A percentile compares a stretch with the other conserved stretches of the same genome.
phyloP scores from a whole-genome alignment of 1,140 invertebrate species.

The Brachystomella parvula region DNA sequence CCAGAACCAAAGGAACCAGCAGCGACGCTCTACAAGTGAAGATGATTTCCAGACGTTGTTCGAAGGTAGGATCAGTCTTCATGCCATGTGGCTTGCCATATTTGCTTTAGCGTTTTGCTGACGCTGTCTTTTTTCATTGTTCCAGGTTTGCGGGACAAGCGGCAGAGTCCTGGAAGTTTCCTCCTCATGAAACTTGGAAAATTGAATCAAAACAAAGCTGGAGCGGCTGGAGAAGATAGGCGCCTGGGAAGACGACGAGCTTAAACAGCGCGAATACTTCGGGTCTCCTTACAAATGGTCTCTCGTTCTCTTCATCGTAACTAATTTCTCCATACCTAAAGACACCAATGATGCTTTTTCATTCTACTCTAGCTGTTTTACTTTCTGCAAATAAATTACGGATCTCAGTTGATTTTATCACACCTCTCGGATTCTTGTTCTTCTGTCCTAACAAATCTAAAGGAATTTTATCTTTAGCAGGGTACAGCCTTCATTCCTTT shows the following conservation, averaged over 20 bases:
- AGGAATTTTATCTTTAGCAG: no score
- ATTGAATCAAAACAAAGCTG: not conserved
- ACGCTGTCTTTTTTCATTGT: no score
- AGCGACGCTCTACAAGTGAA: not conserved
- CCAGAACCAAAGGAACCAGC: constrained; percentile 37
- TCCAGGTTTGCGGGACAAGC: constrained; percentile 2
- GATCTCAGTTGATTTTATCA: no score
- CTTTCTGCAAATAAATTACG: no score
- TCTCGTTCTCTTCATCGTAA: not conserved
- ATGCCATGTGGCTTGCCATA: not conserved
- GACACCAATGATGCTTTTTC: no score
- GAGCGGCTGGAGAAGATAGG: not conserved
- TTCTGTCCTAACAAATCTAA: no score
- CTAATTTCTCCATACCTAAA: no score
- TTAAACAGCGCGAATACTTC: not conserved
- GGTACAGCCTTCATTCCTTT: no score
- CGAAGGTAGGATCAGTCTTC: not conserved
- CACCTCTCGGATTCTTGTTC: no score
- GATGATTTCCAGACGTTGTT: not conserved
- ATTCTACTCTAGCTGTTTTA: no score
- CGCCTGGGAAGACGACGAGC: not conserved
- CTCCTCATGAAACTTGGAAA: constrained; percentile 15
- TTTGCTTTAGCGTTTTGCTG: not conserved
- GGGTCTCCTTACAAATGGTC: not conserved
- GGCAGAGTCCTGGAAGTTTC: constrained; percentile 15